Conservation (phyloP, 2,888 invertebrate genomes). For the Globia sparganii region DNA sequence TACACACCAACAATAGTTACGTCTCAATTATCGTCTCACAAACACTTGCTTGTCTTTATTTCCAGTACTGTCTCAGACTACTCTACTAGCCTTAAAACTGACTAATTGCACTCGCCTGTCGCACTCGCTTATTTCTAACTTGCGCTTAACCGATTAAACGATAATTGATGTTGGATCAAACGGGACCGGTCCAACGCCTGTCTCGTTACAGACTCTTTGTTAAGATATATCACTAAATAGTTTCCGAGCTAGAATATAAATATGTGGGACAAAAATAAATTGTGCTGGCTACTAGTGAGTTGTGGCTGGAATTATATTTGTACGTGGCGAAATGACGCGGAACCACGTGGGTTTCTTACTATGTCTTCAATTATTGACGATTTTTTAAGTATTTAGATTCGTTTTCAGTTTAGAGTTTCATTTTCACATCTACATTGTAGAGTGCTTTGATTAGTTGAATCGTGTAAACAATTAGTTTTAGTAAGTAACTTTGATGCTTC, state of each 20-base stretch:
- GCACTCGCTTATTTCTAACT: conserved; percentile 30
- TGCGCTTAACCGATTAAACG: conserved; percentile 37
- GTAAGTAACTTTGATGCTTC: not conserved
- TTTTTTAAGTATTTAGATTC: not conserved
- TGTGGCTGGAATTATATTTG: conserved; percentile 50
- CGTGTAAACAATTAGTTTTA: not conserved
- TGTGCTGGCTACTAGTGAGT: conserved; percentile 31
- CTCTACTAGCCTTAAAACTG: conserved; percentile 26
- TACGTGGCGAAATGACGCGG: conserved; percentile 30
- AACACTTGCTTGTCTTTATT: conserved; percentile 7
- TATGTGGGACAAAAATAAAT: conserved; percentile 63
- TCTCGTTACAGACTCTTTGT: conserved; percentile 54
- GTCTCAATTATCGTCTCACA: not conserved
- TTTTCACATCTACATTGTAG: not conserved
- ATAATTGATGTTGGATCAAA: conserved; percentile 60
- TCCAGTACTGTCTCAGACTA: conserved; percentile 1
- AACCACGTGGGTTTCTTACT: conserved; percentile 5
- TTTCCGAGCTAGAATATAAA: conserved; percentile 62
- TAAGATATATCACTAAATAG: conserved; percentile 53
- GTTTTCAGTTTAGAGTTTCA: not conserved
- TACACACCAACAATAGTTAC: not conserved
- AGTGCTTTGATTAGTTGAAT: not conserved
- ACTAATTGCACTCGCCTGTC: conserved; percentile 35
- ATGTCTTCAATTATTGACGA: not conserved
- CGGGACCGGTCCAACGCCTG: conserved; percentile 31